phyloP scores from a whole-genome alignment of 2,888 invertebrate genomes.

The Drosophila lutescens region DNA sequence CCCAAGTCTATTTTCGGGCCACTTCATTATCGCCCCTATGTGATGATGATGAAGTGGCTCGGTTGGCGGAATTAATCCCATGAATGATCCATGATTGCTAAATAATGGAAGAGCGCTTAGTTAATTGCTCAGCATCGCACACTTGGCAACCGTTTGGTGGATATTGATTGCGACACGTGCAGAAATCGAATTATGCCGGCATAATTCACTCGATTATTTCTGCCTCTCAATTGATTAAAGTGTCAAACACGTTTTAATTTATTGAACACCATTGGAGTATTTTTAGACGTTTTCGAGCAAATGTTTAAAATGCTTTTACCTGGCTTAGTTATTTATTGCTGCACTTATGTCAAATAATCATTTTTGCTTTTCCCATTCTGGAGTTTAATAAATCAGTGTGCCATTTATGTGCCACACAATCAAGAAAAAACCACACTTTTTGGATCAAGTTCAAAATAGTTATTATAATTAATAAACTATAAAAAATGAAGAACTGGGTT shows the following conservation, averaged over 20 bases:
- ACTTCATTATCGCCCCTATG: conserved; percentile 12
- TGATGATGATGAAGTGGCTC: conserved; percentile 32
- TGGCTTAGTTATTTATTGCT: neutral
- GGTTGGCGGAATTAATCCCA: conserved; percentile 19
- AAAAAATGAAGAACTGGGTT: too few relatives aligned
- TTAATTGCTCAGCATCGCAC: conserved; percentile 12
- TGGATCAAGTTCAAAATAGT: too few relatives aligned
- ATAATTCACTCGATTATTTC: conserved; percentile 17
- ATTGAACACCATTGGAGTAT: too few relatives aligned
- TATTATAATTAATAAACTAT: too few relatives aligned
- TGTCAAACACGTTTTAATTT: neutral
- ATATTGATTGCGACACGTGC: conserved; percentile 34
- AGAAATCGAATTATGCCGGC: conserved; percentile 26
- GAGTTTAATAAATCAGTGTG: neutral
- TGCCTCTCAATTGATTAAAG: neutral
- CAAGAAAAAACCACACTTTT: too few relatives aligned
- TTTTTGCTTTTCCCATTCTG: neutral
- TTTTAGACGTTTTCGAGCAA: neutral
- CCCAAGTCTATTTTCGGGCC: conserved; percentile 12
- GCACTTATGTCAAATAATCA: neutral
- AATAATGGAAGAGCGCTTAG: conserved; percentile 38
- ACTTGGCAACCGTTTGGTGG: neutral
- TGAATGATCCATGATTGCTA: conserved; percentile 36
- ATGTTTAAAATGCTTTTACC: neutral
- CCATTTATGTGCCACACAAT: too few relatives aligned